Evolutionary conservation across 2,113 vertebrate species (phyloP), one percentile per base, ranked within the genome.

Genomic region (Megalops atlanticus): DNA sequence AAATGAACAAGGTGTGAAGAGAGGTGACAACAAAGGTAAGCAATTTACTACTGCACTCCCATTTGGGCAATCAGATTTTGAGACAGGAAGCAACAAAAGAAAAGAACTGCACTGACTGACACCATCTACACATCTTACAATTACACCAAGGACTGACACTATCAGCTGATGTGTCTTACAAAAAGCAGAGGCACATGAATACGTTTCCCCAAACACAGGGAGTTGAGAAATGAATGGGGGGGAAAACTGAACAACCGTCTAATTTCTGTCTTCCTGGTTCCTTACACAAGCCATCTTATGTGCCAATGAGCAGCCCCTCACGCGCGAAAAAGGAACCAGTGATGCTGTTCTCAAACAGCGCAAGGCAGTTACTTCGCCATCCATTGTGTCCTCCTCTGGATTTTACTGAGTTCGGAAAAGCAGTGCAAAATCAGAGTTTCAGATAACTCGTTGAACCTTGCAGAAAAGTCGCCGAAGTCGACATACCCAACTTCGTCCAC

Each of bases 371-470:
- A 89, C 49, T 47, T 89, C 88, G 39, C 77, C 87, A 21, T 93
- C 91, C 35, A 91, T 73, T 7, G 85, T 85, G 75, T 81, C 84
- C 74, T 89, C 86, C 38, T 40, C 0, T 49, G n/a, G n/a, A n/a
- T n/a, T n/a, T n/a, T n/a, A n/a, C n/a, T n/a, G n/a, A n/a, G n/a
- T n/a, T n/a, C n/a, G n/a, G n/a, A n/a, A n/a, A n/a, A n/a, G n/a
- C n/a, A n/a, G n/a, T n/a, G n/a, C n/a, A n/a, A n/a, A n/a, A n/a
- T n/a, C n/a, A n/a, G 77, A 3, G 89, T 84, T 73, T 90, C 89
- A 0, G 92, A 94, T 10, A 93, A 91, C 84, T 94, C 92, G 71
- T 85, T 86, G 49, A 94, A 95, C 52, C 90, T 84, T 78, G 89
- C 90, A 0, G 89, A 90, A 33, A 95, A 95, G 35, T 87, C 88